phyloP scores from a whole-genome alignment of 2,113 vertebrate species.

The Lagopus leucura region DNA sequence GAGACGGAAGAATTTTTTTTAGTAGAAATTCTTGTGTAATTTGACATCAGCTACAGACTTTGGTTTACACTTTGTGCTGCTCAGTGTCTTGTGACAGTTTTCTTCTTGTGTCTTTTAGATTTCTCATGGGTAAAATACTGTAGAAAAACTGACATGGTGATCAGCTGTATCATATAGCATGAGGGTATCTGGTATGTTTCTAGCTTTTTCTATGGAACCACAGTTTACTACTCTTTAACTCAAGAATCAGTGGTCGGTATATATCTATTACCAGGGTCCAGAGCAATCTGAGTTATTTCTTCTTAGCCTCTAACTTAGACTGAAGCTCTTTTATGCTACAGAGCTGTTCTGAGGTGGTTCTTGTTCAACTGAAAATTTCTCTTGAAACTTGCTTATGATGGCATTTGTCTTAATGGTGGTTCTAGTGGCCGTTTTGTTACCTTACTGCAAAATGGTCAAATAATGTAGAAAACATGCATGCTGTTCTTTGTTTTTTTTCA shows the following conservation, averaged over 20 bases:
- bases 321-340: conserved; percentile 60
- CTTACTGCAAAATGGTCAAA: conserved; percentile 64
- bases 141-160: background rate
- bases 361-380: conserved; percentile 69
- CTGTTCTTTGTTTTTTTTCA: conserved; percentile 30
- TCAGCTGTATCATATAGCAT: background rate
- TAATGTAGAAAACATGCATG: conserved; percentile 76
- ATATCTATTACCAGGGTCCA: conserved; percentile 43
- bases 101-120: background rate
- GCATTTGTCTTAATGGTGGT: conserved; percentile 75
- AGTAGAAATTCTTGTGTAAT: background rate
- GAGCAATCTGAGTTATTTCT: conserved; percentile 11
- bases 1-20: background rate
- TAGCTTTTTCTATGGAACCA: conserved; percentile 28
- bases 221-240: conserved; percentile 60
- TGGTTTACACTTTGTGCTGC: conserved; percentile 10
- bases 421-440: conserved; percentile 72
- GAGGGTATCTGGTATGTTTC: background rate
- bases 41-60: conserved; percentile 17
- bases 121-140: background rate
- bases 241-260: conserved; percentile 40
- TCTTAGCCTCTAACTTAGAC: conserved; percentile 20
- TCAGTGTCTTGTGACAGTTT: background rate
- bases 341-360: conserved; percentile 54
- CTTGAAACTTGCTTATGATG: conserved; percentile 66